Base-by-base conservation (phyloP, 1,140 invertebrate genomes). In the Dryas iulia region DNA sequence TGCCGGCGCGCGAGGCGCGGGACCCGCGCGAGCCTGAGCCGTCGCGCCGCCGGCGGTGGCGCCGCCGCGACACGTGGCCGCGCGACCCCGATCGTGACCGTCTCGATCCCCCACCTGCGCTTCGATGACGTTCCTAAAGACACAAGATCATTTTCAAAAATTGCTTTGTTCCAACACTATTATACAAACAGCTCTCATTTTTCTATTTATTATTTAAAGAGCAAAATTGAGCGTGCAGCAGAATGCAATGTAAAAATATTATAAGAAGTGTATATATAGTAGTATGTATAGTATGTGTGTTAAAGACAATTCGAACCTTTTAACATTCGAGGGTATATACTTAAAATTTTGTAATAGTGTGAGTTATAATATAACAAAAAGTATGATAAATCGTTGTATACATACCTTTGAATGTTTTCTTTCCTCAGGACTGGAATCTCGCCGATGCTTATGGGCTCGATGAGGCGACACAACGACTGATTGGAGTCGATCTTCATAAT, bases 1-100 rank as follows among this genome's bases (percentile, higher is more conserved):
- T 97, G 8, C 96, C 96, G 4, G 96, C 96, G 61, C 96, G 87
- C 2, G 95, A 96, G 52, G 71, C 57, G 1, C 74, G 74, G 10
- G 72, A 74, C 2, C 72, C 69, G 0, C 94, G 93, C 30, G 79
- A 84, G 3, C 73, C 79, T 0, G 82, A 84, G 1, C 81, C 81
- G 35, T 84, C 83, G 33, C 79, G 83, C 4, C 79, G 81, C 30
- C 84, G 76, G 3, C 86, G 81, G 65, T 87, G 86, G 1, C 82
- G 74, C 21, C 85, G 77, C 11, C 87, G 78, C 5, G 73, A 69
- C 1, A 59, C 69, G 60, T 85, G 83, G 7, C 67, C 72, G 18
- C 87, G 83, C 0, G 90, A 86, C 26, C 89, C 83, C 3, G 83
- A 84, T 24, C 89, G 76, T 52, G 87, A 87, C 24, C 78, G 78